phyloP scores from a whole-genome alignment of 1,140 invertebrate species.

The Nasonia vitripennis region DNA sequence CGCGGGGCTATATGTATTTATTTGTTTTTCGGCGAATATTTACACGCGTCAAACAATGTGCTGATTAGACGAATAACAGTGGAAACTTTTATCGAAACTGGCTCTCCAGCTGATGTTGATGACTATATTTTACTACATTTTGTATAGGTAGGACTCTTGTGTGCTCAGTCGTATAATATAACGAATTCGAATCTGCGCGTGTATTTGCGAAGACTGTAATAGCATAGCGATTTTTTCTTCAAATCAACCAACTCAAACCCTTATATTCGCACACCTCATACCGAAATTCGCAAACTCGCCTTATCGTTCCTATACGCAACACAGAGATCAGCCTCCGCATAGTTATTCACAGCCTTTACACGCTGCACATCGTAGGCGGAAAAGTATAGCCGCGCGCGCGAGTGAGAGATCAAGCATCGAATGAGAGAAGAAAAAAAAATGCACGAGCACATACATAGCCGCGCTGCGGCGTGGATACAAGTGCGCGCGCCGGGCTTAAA shows the following conservation, averaged over 20 bases:
- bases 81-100: neutral
- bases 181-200: neutral
- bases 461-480: neutral
- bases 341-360: too few relatives aligned
- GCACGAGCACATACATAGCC: neutral
- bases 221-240: too few relatives aligned
- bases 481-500: constrained; percentile 15
- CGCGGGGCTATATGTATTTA: neutral
- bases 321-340: too few relatives aligned
- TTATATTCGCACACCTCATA: too few relatives aligned
- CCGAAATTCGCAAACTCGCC: too few relatives aligned
- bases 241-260: too few relatives aligned
- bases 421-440: constrained; percentile 8
- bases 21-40: neutral
- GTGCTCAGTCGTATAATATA: too few relatives aligned
- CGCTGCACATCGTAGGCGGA: neutral
- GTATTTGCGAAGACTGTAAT: neutral
- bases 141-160: neutral
- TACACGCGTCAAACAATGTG: neutral
- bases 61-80: neutral
- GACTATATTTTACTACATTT: neutral
- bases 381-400: neutral
- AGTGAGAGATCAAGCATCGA: neutral
- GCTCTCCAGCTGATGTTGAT: neutral
- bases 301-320: too few relatives aligned